A percentile compares a stretch with the other conserved stretches of the same genome.
Conservation (phyloP, 2,888 invertebrate species). For the Dryocosmus kuriphilus region DNA sequence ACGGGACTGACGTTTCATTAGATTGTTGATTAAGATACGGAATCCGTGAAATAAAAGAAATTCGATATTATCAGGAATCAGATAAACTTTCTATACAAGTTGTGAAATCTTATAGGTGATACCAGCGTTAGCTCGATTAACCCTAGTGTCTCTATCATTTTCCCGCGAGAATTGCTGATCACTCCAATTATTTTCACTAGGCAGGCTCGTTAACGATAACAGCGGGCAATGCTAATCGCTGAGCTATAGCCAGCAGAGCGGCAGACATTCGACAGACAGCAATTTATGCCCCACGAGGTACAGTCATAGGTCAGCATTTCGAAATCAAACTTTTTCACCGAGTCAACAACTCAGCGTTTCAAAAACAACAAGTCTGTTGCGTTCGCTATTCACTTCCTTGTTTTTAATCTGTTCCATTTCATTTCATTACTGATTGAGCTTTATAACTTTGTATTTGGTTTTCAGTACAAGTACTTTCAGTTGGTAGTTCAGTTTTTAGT, state of each 20-base stretch:
- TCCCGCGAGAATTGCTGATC: slow-evolving; percentile 30
- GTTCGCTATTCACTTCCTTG: slow-evolving; percentile 12
- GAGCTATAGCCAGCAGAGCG: neutral
- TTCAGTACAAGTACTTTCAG: too few relatives aligned
- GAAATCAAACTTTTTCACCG: slow-evolving; percentile 25
- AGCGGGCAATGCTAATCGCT: slow-evolving; percentile 37
- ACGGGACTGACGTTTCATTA: slow-evolving; percentile 28
- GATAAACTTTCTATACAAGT: slow-evolving; percentile 35
- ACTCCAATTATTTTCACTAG: slow-evolving; percentile 39
- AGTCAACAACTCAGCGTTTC: slow-evolving; percentile 19
- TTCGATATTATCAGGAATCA: slow-evolving; percentile 26
- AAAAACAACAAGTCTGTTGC: slow-evolving; percentile 9
- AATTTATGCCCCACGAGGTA: slow-evolving; percentile 35
- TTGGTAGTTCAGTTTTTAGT: too few relatives aligned
- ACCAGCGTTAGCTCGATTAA: slow-evolving; percentile 27
- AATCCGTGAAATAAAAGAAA: slow-evolving; percentile 4
- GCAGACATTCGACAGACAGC: slow-evolving; percentile 34
- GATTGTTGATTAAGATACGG: slow-evolving; percentile 38
- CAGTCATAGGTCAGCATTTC: slow-evolving; percentile 35
- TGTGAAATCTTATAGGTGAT: slow-evolving; percentile 27
- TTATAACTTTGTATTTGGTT: too few relatives aligned
- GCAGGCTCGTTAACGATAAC: slow-evolving; percentile 39
- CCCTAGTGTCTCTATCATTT: slow-evolving; percentile 38
- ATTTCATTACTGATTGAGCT: neutral
- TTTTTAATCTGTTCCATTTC: neutral